Evolutionary conservation across 2,888 invertebrate genomes (phyloP).

Genomic region (Platycheirus rosarum): DNA sequence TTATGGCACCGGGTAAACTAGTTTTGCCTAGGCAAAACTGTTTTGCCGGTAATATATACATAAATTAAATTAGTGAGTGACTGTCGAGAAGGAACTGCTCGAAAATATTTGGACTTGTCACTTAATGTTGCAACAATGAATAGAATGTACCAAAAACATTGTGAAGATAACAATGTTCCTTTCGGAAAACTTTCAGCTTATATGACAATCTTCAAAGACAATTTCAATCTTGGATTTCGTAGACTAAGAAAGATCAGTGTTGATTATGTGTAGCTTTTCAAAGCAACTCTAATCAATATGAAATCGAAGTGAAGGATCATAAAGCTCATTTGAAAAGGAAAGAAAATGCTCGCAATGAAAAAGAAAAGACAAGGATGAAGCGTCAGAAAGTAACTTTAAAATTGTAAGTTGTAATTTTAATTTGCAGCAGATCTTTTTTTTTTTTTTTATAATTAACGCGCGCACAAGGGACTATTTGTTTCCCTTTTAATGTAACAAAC

Average conservation of each 20-base stretch:
- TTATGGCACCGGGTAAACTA: too few relatives aligned
- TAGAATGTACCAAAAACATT: constrained; percentile 18
- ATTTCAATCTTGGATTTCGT: constrained; percentile 6
- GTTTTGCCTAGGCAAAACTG: too few relatives aligned
- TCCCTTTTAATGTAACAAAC: too few relatives aligned
- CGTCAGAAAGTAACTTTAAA: not conserved
- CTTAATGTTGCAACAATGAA: constrained; percentile 23
- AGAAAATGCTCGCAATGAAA: constrained; percentile 1
- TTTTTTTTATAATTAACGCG: too few relatives aligned
- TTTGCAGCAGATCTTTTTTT: constrained; percentile 17
- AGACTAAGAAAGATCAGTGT: constrained; percentile 25
- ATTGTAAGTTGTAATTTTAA: constrained; percentile 30
- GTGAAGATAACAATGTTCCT: constrained; percentile 7
- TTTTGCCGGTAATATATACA: too few relatives aligned
- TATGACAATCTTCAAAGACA: constrained; percentile 8
- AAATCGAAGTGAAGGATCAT: constrained; percentile 19
- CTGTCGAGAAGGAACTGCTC: constrained; percentile 19
- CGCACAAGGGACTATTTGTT: too few relatives aligned
- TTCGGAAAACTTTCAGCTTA: constrained; percentile 10
- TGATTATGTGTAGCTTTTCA: constrained; percentile 22
- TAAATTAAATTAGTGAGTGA: too few relatives aligned
- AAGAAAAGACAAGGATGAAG: constrained; percentile 9
- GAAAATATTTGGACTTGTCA: constrained; percentile 27
- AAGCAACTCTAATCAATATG: not conserved
- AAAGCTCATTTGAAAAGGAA: constrained; percentile 13